Conservation (phyloP, 1,140 invertebrate species). For the Ceratitis capitata region DNA sequence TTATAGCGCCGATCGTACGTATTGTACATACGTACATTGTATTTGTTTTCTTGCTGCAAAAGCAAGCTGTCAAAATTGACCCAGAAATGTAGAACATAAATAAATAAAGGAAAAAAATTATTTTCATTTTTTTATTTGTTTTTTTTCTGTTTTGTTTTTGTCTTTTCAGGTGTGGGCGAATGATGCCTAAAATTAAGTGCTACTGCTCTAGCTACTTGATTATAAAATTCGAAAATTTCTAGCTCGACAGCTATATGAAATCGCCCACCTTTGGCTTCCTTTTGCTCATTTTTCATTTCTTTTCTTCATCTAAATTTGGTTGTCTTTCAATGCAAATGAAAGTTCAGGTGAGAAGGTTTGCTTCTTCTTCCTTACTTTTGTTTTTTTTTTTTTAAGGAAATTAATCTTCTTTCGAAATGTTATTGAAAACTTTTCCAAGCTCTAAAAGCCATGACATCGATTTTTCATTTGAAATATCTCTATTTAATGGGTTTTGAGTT, state of each 20-base stretch:
- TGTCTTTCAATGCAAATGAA: not conserved
- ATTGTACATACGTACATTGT: not conserved
- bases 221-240: not conserved
- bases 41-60: not conserved
- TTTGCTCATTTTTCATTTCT: not conserved
- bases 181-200: not conserved
- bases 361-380: not conserved
- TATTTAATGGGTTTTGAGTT: not conserved
- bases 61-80: slow-evolving; percentile 35
- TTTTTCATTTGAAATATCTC: not conserved
- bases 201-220: not conserved
- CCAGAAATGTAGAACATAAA: slow-evolving; percentile 29
- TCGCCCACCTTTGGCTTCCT: not conserved
- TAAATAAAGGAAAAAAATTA: slow-evolving; percentile 7
- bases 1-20: not conserved
- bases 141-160: not conserved
- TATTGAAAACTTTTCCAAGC: not conserved
- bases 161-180: slow-evolving; percentile 4
- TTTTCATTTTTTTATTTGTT: not conserved
- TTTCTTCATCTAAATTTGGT: not conserved
- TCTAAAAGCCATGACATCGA: slow-evolving; percentile 19
- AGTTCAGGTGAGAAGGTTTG: not conserved
- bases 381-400: not conserved
- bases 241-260: not conserved
- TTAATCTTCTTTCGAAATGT: slow-evolving; percentile 22